Evolutionary conservation across 1,140 invertebrate species (phyloP).

Genomic region (Drosophila triauraria): DNA sequence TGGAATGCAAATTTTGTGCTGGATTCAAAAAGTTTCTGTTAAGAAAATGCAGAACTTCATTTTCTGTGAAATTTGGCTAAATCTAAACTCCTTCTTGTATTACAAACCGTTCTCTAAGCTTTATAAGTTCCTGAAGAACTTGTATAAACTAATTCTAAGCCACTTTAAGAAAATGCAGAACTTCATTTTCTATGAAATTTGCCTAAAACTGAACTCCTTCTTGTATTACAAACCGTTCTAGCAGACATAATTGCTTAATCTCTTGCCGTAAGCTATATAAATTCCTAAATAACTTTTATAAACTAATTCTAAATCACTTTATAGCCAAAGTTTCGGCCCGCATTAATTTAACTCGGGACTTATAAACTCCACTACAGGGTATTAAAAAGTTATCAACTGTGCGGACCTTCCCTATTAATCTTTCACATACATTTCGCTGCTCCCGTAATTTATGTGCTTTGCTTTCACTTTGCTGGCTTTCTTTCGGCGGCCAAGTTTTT

Average conservation of each 20-base stretch:
- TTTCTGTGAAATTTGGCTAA: neutral
- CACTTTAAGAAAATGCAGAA: neutral
- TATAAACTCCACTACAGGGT: conserved; percentile 7
- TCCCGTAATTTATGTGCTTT: conserved; percentile 59
- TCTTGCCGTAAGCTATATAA: neutral
- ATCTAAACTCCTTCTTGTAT: neutral
- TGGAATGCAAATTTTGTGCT: neutral
- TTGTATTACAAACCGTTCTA: neutral
- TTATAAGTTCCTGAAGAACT: neutral
- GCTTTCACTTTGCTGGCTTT: conserved; percentile 45
- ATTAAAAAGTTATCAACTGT: conserved; percentile 19
- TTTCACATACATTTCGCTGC: conserved; percentile 3
- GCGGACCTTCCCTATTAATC: conserved; percentile 1
- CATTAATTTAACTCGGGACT: neutral
- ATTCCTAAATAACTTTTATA: neutral
- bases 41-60: neutral
- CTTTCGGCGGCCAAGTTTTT: conserved; percentile 29
- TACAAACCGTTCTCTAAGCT: neutral
- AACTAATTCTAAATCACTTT: neutral
- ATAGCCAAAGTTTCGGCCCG: neutral
- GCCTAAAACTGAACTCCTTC: neutral
- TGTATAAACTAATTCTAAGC: neutral
- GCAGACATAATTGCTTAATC: too few relatives aligned
- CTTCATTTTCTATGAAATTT: neutral
- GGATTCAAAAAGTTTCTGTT: neutral